These are phyloP conservation scores for Akabosia matsudoensis DNA, from an alignment of 1,140 invertebrate species.

Conservation along the genomic window DNA sequence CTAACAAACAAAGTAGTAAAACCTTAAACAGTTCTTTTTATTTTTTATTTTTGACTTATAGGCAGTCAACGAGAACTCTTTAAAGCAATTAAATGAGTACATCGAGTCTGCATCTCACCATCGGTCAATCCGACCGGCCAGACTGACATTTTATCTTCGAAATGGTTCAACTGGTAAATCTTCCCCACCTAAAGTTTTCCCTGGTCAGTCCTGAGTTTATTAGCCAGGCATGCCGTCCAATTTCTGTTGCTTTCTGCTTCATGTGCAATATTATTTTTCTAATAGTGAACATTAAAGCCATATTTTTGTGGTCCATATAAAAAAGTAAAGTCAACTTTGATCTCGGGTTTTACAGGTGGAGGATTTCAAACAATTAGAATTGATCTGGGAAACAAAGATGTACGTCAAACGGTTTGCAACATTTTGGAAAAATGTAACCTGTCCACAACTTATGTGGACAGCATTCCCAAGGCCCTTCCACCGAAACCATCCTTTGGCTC, in stretches of 20 bases:
- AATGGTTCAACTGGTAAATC: background rate
- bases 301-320: background rate
- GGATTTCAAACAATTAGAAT: slow-evolving; percentile 47
- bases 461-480: slow-evolving; percentile 54
- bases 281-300: background rate
- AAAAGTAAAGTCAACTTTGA: background rate
- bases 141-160: slow-evolving; percentile 68
- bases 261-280: background rate
- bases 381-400: slow-evolving; percentile 61
- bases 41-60: slow-evolving; percentile 53
- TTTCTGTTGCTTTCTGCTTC: no score
- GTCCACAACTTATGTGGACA: slow-evolving; percentile 77
- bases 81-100: slow-evolving; percentile 80
- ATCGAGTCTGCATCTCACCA: slow-evolving; percentile 69
- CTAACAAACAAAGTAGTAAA: no score
- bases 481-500: background rate
- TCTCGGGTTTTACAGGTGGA: background rate
- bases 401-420: slow-evolving; percentile 69
- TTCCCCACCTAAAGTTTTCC: background rate
- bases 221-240: no score
- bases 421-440: slow-evolving; percentile 77
- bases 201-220: no score
- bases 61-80: slow-evolving; percentile 84
- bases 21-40: background rate
- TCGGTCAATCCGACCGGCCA: slow-evolving; percentile 53